phyloP scores from a whole-genome alignment of 1,140 invertebrate genomes.

The Microplitis mediator region DNA sequence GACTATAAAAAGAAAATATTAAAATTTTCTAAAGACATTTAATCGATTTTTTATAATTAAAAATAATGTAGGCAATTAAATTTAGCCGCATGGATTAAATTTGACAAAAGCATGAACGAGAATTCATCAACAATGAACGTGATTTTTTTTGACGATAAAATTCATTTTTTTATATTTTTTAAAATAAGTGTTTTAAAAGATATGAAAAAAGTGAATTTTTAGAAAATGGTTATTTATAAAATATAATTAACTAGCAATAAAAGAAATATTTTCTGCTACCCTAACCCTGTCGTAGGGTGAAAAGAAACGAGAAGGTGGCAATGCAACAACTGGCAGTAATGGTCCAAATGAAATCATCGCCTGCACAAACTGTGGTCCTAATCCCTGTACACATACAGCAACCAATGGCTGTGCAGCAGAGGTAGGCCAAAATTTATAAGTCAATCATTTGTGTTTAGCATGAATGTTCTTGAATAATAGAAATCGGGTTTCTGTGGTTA shows the following conservation, averaged over 20 bases:
- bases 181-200: not conserved
- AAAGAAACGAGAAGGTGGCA: slow-evolving; percentile 74
- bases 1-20: not conserved
- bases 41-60: too few species aligned
- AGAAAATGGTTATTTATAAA: not conserved
- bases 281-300: slow-evolving; percentile 70
- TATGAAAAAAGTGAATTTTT: slow-evolving; percentile 20
- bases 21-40: too few species aligned
- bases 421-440: slow-evolving; percentile 58
- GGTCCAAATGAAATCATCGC: slow-evolving; percentile 79
- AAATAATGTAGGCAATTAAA: not conserved
- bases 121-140: not conserved
- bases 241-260: not conserved
- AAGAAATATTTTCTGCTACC: slow-evolving; percentile 51
- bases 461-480: slow-evolving; percentile 4
- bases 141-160: not conserved
- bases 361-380: slow-evolving; percentile 80
- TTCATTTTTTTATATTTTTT: not conserved
- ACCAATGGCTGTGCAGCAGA: slow-evolving; percentile 84
- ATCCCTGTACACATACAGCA: slow-evolving; percentile 82
- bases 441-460: not conserved
- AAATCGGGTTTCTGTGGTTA: too few species aligned
- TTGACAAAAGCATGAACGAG: not conserved
- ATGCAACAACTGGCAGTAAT: slow-evolving; percentile 42
- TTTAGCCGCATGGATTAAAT: not conserved